Conservation (phyloP, 2,888 invertebrate species). For the Colletes collaris region DNA sequence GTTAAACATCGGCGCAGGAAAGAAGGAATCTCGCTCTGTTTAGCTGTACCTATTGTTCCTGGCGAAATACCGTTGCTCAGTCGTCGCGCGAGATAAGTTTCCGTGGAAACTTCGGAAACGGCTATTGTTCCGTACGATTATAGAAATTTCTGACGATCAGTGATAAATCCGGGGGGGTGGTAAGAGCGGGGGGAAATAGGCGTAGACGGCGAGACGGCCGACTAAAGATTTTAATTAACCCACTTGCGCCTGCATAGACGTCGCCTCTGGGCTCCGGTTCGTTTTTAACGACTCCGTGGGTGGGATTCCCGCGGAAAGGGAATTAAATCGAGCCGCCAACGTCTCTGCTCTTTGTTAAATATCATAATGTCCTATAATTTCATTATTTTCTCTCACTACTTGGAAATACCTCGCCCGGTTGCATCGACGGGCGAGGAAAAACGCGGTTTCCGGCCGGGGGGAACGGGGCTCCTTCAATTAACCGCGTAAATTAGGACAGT, state of each 20-base stretch:
- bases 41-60: background rate
- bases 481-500: conserved; percentile 38
- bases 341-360: conserved; percentile 58
- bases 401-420: background rate
- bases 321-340: conserved; percentile 58
- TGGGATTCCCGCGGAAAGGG: conserved; percentile 31
- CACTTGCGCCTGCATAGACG: conserved; percentile 51
- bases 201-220: conserved; percentile 35
- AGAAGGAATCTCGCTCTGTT: background rate
- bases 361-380: conserved; percentile 58
- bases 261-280: conserved; percentile 29
- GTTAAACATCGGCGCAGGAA: background rate
- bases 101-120: background rate
- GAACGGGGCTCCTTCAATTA: conserved; percentile 28
- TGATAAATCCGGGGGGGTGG: conserved; percentile 31
- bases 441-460: background rate
- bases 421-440: background rate
- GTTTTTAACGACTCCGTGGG: conserved; percentile 50
- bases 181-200: conserved; percentile 10
- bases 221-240: conserved; percentile 66
- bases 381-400: conserved; percentile 36
- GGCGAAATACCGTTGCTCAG: background rate
- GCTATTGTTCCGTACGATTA: conserved; percentile 37
- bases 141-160: conserved; percentile 39
- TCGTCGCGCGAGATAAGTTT: conserved; percentile 1